Evolutionary conservation across 1,140 invertebrate species (phyloP), one percentile per base, ranked within the genome.

Genomic region (Camponotus floridanus): DNA sequence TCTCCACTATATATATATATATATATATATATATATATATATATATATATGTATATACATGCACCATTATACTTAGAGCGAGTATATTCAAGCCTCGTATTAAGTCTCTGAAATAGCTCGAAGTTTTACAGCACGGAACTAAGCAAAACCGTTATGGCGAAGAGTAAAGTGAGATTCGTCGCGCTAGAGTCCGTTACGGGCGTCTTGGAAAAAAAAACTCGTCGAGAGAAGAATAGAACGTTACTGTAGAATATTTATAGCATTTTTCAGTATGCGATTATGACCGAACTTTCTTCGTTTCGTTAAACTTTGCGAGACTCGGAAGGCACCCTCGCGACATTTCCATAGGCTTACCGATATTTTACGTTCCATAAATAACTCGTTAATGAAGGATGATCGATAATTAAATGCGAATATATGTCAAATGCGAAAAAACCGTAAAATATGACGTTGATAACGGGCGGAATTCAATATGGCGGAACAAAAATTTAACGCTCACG

Each of bases 111-210:
- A 31, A 68, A 76, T 73, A 76, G 8, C 36, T n/a, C 11, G 8
- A 88, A 76, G 42, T 88, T 78, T 73, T 68, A 26, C 61, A 62
- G 57, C n/a, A 71, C 62, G 13, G n/a, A 18, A 18, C 48, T 51
- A 51, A 48, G 45, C n/a, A 45, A 4, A 7, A 39, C 13, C 55
- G 65, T 78, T 81, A 76, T n/a, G 48, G 18, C 62, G 45, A 31
- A 18, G 45, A 81, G 55, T 62, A 83, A 76, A 88, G 76, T 71
- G 76, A 86, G 79, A 89, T 84, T 42, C 64, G 87, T 90, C 67
- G 78, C 59, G 84, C 42, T 57, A 67, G 42, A 70, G 39, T 71
- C 13, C 59, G 65, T 9, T 68, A n/a, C 26, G 42, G 21, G 48
- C 13, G 13, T 51, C 15, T 51, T 18, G 48, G 13, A 15, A 15